Evolutionary conservation across 2,888 invertebrate genomes (phyloP).

Genomic region (Patella ulyssiponensis): DNA sequence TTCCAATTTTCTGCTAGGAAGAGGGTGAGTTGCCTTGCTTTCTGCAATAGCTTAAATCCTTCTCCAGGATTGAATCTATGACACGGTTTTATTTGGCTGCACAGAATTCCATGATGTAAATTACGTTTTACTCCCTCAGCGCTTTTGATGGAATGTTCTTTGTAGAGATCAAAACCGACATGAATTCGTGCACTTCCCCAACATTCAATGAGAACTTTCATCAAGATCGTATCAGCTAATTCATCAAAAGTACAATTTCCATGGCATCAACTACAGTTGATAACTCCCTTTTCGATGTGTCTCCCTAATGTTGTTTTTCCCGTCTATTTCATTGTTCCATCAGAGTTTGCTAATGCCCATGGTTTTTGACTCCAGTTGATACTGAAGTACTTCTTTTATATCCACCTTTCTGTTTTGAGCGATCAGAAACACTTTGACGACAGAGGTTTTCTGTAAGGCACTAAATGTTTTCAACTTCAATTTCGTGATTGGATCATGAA

Average conservation of each 20-base stretch:
- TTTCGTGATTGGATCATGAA: conserved; percentile 38
- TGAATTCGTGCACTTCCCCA: conserved; percentile 22
- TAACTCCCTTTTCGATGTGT: conserved; percentile 21
- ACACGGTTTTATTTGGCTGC: neutral
- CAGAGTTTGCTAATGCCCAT: conserved; percentile 31
- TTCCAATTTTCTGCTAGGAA: conserved; percentile 9
- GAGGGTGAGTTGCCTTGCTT: neutral
- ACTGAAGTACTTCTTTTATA: conserved; percentile 21
- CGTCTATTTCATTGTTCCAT: conserved; percentile 29
- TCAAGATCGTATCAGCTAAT: conserved; percentile 18
- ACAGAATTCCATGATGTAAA: neutral
- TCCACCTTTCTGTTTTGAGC: conserved; percentile 25
- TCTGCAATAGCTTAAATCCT: neutral
- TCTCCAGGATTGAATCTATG: neutral
- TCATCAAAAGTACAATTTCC: conserved; percentile 23
- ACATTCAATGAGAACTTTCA: conserved; percentile 1
- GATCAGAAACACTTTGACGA: neutral
- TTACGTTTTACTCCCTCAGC: conserved; percentile 15
- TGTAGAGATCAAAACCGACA: conserved; percentile 29
- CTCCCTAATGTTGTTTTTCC: conserved; percentile 26
- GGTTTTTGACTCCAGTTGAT: conserved; percentile 27
- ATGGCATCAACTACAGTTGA: conserved; percentile 23
- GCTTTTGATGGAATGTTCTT: conserved; percentile 21
- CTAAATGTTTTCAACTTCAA: conserved; percentile 38
- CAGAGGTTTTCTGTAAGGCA: too few relatives aligned